Conservation (phyloP, 2,888 invertebrate species). For the Sarcophaga subvicina region DNA sequence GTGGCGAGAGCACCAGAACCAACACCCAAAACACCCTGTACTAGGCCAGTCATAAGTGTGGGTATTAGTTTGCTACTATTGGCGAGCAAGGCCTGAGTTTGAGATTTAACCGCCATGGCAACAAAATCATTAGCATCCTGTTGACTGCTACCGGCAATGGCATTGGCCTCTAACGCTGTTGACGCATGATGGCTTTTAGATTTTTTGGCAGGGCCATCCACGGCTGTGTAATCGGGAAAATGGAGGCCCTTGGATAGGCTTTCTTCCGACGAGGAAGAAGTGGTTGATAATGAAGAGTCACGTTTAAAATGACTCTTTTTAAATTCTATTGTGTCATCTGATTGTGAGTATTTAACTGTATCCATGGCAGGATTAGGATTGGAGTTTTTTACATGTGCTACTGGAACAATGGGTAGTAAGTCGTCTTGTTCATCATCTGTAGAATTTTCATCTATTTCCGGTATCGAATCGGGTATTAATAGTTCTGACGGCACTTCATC, state of each 20-base stretch:
- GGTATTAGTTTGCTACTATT: constrained; percentile 74
- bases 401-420: constrained; percentile 71
- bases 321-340: constrained; percentile 72
- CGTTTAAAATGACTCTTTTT: constrained; percentile 80
- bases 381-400: constrained; percentile 52
- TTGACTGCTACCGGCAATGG: constrained; percentile 4
- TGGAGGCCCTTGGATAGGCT: constrained; percentile 80
- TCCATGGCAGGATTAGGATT: constrained; percentile 10
- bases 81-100: constrained; percentile 73
- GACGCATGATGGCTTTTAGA: constrained; percentile 13
- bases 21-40: constrained; percentile 73
- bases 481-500: constrained; percentile 81
- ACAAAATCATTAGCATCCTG: constrained; percentile 66
- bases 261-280: constrained; percentile 81
- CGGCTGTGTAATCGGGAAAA: constrained; percentile 77
- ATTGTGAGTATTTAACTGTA: constrained; percentile 49
- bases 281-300: constrained; percentile 79
- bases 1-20: constrained; percentile 11
- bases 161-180: background rate
- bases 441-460: constrained; percentile 81
- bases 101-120: constrained; percentile 67
- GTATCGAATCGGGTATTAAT: constrained; percentile 80
- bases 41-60: constrained; percentile 75
- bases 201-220: constrained; percentile 71
- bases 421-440: constrained; percentile 78